Conservation (phyloP, 2,113 vertebrate genomes). For the Reinhardtius hippoglossoides region DNA sequence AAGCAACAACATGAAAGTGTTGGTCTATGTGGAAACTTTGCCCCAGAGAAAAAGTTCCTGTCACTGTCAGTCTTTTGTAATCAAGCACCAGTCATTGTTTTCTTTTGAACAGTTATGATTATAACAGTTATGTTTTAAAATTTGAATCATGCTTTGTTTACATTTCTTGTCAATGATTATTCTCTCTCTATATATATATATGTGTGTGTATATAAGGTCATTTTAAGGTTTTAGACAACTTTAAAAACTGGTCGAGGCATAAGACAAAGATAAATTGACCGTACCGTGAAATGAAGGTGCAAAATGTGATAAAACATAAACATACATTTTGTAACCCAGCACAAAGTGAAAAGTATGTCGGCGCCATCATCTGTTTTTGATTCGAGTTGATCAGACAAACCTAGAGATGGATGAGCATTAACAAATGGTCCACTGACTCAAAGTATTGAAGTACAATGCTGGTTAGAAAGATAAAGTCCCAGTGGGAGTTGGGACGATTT, state of each 20-base stretch:
- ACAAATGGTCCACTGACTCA: neutral
- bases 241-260: too few species aligned
- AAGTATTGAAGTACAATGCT: neutral
- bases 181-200: too few species aligned
- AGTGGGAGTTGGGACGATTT: neutral
- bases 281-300: too few species aligned
- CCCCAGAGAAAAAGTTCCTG: neutral
- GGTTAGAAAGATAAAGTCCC: neutral
- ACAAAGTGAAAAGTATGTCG: neutral
- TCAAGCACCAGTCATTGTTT: neutral
- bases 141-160: too few species aligned
- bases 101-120: neutral
- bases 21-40: neutral
- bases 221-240: too few species aligned
- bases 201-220: too few species aligned
- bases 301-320: too few species aligned
- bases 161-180: too few species aligned
- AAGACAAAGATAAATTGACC: too few species aligned
- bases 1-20: conserved; percentile 20
- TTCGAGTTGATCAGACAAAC: neutral
- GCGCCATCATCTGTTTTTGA: conserved; percentile 9
- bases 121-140: too few species aligned
- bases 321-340: neutral
- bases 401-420: neutral
- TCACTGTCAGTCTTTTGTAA: neutral